phyloP scores from a whole-genome alignment of 2,113 vertebrate species.

The Reinhardtius hippoglossoides region DNA sequence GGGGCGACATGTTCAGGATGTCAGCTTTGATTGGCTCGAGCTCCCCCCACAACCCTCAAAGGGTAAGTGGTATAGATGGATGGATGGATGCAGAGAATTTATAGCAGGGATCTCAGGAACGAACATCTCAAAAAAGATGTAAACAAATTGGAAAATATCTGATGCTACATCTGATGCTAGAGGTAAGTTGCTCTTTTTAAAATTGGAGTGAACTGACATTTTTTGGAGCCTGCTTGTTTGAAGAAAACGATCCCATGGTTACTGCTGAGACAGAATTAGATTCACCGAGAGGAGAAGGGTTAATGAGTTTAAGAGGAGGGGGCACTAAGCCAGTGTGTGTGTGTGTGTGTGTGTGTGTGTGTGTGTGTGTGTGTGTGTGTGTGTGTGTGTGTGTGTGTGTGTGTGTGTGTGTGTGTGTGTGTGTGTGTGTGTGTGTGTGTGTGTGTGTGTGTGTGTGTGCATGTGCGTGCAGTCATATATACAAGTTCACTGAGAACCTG shows the following conservation, averaged over 20 bases:
- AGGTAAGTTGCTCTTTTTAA: not conserved
- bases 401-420: conserved; percentile 6
- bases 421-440: conserved; percentile 6
- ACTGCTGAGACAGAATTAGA: conserved; percentile 14
- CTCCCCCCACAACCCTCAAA: no score
- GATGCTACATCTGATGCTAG: not conserved
- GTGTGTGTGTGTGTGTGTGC: conserved; percentile 7
- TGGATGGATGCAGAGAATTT: no score
- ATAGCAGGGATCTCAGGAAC: not conserved
- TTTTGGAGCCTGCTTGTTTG: no score
- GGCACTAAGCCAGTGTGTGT: conserved; percentile 4
- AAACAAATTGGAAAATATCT: not conserved
- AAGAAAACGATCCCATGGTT: not conserved
- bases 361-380: conserved; percentile 4
- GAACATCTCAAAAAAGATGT: not conserved
- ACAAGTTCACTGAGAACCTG: conserved; percentile 54
- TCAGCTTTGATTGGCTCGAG: no score
- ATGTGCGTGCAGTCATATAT: conserved; percentile 18
- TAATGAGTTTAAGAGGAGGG: conserved; percentile 36
- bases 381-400: conserved; percentile 8
- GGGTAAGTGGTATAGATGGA: no score
- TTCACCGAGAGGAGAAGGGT: conserved; percentile 5
- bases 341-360: conserved; percentile 5
- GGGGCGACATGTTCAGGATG: no score
- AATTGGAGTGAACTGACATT: not conserved